Base-by-base conservation (phyloP, 2,113 vertebrate species). In the Larimichthys crocea region DNA sequence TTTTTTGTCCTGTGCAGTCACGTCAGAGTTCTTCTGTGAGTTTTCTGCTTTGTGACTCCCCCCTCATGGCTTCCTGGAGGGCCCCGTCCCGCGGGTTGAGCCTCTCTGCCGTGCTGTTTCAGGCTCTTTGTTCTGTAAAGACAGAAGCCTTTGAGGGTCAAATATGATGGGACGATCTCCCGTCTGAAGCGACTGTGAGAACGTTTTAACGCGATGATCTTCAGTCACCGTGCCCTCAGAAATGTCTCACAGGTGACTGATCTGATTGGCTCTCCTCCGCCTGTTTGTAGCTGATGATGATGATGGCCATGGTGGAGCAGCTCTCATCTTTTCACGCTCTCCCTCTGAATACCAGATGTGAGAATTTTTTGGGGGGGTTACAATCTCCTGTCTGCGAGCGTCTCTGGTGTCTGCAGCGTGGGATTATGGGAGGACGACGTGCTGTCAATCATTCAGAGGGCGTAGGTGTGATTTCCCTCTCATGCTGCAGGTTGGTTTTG, bases 361-460 rank as follows among this genome's bases (percentile, higher is more conserved):
- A 83, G 86, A 81, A 40, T 74, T 26, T 76, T 76, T 84, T 76
- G 44, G 20, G 0, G 22, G 56, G 46, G 62, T 59, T 52, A 53
- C 68, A 67, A 46, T 84, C 70, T 76, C 59, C 66, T 59, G 76
- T 76, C 76, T 74, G 60, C 12, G 17, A 76, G 73, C 8, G 76
- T 88, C 83, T 88, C 90, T 86, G 69, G 83, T 82, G 90, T 86
- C 57, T 82, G 84, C 88, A 83, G 86, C 14, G 42, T 46, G 84
- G 90, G 88, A 91, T 91, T 88, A 76, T 90, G 90, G 88, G 82
- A 88, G 79, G 76, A 80, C 66, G 75, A 22, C n/a, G 69, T 26
- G 84, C 90, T 86, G 90, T 91, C 90, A 91, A 74, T 91, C 90
- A 91, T 75, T 67, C 55, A 10, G 70, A 72, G 8, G 49, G 85